These are phyloP conservation scores for Thamnophis elegans DNA, from an alignment of 2,797 vertebrate genomes.

Conservation along the genomic window DNA sequence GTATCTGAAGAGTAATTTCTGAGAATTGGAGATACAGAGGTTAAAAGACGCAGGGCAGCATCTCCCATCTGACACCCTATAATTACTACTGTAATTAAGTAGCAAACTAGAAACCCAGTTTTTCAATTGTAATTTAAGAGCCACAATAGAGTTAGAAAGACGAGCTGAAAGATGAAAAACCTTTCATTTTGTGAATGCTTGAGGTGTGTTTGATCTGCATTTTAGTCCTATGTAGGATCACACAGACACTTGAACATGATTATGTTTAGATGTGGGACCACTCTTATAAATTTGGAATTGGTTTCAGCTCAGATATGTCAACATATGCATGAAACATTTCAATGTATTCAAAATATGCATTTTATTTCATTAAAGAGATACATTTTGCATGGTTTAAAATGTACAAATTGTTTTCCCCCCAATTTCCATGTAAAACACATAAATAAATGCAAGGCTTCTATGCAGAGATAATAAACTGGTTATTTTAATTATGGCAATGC, in stretches of 20 bases:
- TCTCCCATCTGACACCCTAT: not conserved
- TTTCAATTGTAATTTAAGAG: not conserved
- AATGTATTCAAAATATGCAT: not conserved
- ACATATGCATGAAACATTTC: not conserved
- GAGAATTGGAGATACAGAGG: not conserved
- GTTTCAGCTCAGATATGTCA: not conserved
- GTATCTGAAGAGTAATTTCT: not conserved
- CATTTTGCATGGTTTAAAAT: not conserved
- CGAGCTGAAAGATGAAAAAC: not conserved
- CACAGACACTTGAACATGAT: not conserved
- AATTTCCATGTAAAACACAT: not conserved
- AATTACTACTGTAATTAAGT: not conserved
- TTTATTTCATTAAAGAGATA: not conserved
- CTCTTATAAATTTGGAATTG: not conserved
- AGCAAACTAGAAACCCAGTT: not conserved
- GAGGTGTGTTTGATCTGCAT: not conserved
- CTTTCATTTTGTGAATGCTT: not conserved
- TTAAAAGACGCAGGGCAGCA: not conserved
- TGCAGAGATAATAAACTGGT: not conserved
- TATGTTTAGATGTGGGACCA: not conserved
- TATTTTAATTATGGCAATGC: not conserved
- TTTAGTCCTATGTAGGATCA: not conserved
- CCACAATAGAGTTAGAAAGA: not conserved
- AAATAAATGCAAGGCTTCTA: not conserved
- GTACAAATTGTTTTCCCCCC: not conserved